These are phyloP conservation scores for Callyntrura sp. DNA, from an alignment of 2,888 invertebrate species.

Conservation along the genomic window DNA sequence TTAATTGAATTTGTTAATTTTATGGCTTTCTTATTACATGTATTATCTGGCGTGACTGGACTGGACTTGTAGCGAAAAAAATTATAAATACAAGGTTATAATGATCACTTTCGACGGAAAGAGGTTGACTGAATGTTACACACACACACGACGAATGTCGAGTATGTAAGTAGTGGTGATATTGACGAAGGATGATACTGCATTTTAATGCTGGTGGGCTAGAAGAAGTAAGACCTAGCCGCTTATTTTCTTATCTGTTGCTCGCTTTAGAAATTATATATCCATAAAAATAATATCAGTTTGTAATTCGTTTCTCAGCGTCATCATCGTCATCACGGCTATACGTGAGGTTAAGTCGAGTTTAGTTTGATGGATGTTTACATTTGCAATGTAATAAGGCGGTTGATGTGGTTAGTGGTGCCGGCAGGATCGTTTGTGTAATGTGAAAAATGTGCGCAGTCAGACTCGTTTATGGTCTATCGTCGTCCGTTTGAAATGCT, in stretches of 20 bases:
- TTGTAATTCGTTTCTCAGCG: neutral
- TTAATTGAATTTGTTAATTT: slow-evolving; percentile 75
- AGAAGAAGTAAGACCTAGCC: neutral
- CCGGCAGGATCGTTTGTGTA: neutral
- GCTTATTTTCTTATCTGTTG: slow-evolving; percentile 34
- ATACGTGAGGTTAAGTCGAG: neutral
- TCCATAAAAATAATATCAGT: slow-evolving; percentile 8
- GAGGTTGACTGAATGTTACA: slow-evolving; percentile 26
- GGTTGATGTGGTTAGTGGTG: neutral
- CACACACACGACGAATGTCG: slow-evolving; percentile 19
- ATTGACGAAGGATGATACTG: neutral
- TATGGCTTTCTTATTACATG: slow-evolving; percentile 59
- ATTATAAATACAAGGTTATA: slow-evolving; percentile 19
- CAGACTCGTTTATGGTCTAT: slow-evolving; percentile 33
- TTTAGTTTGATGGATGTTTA: slow-evolving; percentile 52
- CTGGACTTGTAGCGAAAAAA: slow-evolving; percentile 16
- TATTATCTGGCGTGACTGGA: slow-evolving; percentile 49
- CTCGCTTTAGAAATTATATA: neutral
- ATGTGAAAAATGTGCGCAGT: slow-evolving; percentile 31
- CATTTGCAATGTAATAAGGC: slow-evolving; percentile 39
- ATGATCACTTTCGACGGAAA: slow-evolving; percentile 32
- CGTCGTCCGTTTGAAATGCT: slow-evolving; percentile 28
- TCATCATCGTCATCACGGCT: slow-evolving; percentile 5
- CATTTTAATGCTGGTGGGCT: slow-evolving; percentile 17
- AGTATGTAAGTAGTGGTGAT: neutral